Evolutionary conservation across 2,888 invertebrate species (phyloP).

Genomic region (Polydesmus complanatus): DNA sequence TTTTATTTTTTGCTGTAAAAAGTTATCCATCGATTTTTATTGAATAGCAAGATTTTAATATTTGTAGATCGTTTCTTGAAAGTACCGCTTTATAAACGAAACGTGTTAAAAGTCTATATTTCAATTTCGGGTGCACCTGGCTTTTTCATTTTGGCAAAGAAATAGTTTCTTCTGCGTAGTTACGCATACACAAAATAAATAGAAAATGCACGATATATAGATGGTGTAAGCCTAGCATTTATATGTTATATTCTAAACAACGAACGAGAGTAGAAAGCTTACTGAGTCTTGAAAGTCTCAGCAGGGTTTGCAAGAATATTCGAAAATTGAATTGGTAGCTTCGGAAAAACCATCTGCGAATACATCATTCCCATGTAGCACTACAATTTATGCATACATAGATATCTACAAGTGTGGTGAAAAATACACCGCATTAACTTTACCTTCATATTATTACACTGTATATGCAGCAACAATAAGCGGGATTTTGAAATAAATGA

Average conservation of each 20-base stretch:
- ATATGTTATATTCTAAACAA: background rate
- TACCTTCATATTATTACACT: too few species aligned
- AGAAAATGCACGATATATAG: too few species aligned
- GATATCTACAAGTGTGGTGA: background rate
- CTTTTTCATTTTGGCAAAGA: background rate
- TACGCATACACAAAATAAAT: too few species aligned
- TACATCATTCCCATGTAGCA: background rate
- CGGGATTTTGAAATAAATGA: background rate
- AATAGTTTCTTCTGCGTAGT: too few species aligned
- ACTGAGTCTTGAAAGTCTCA: background rate
- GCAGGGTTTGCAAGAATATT: background rate
- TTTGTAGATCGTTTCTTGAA: too few species aligned
- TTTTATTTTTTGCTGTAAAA: too few species aligned
- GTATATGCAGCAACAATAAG: too few species aligned
- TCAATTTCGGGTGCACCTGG: background rate
- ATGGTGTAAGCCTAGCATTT: too few species aligned
- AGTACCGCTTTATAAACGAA: background rate
- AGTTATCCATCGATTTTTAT: too few species aligned
- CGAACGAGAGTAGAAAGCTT: background rate
- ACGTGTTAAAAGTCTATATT: background rate
- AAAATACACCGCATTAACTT: too few species aligned
- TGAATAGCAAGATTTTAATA: too few species aligned
- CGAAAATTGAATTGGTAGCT: background rate
- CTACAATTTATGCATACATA: background rate
- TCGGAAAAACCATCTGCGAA: background rate